Conservation (phyloP, 2,888 invertebrate genomes). For the Euclidia mi region DNA sequence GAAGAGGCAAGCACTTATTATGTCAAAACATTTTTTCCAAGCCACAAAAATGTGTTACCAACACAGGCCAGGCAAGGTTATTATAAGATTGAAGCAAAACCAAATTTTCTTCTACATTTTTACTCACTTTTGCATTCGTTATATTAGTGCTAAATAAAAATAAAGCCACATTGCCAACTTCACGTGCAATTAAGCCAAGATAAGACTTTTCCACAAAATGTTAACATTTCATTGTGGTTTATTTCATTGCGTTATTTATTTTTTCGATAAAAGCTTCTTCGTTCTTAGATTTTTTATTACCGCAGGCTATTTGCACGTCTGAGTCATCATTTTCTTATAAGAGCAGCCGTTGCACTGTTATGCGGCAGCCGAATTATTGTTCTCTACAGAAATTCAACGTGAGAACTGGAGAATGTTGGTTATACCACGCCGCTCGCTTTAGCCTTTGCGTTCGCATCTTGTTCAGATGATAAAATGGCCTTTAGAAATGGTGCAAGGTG, state of each 20-base stretch:
- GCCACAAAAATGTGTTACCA: too few relatives aligned
- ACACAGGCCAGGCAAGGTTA: too few relatives aligned
- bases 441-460: slow-evolving; percentile 40
- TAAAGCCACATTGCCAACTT: not conserved
- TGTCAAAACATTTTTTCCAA: too few relatives aligned
- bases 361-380: slow-evolving; percentile 46
- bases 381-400: slow-evolving; percentile 52
- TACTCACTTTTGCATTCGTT: too few relatives aligned
- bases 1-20: too few relatives aligned
- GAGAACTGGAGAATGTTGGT: slow-evolving; percentile 46
- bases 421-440: slow-evolving; percentile 40
- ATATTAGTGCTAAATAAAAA: too few relatives aligned
- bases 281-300: slow-evolving; percentile 9
- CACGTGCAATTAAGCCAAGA: not conserved
- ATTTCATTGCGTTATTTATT: slow-evolving; percentile 3
- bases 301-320: slow-evolving; percentile 23
- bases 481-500: slow-evolving; percentile 36
- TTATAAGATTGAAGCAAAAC: too few relatives aligned
- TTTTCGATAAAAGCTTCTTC: not conserved
- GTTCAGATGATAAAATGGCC: slow-evolving; percentile 48
- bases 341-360: slow-evolving; percentile 41
- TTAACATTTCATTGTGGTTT: slow-evolving; percentile 6
- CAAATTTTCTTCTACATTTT: too few relatives aligned
- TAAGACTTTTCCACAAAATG: not conserved
- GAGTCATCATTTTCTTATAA: slow-evolving; percentile 40